Base-by-base conservation (phyloP, 2,113 vertebrate genomes). In the Aepyceros melampus region DNA sequence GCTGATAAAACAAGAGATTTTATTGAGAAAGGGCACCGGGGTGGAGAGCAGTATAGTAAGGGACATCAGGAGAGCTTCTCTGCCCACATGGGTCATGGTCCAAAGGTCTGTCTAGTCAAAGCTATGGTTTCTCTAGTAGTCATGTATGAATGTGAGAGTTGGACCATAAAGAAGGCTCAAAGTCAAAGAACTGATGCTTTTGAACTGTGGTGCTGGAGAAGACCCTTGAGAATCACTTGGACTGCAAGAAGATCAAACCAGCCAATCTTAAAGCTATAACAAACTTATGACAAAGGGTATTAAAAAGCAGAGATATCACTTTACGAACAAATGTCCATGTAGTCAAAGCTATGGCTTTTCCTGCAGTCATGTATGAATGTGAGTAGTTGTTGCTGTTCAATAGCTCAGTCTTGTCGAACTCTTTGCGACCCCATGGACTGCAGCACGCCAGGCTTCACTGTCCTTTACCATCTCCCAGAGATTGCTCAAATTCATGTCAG, bases 381-480 rank as follows among this genome's bases (percentile, higher is more conserved):
- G 2, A 74, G 67, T 67, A 9, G 33, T 67, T 21, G 33, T 64
- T 64, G 64, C 36, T 71, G 64, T 36, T 71, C 9, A 71, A 21
- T 36, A 71, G 5, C 17, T 71, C n/a, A 71, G n/a, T 36, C 9
- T 71, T 71, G 4, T 71, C 10, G 10, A 21, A 36, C 19, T 71
- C 2, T 71, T 36, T 71, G n/a, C 0, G 1, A 71, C 19, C 64
- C 19, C 17, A 71, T 36, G 19, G 19, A 36, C n/a, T 36, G 64
- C n/a, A 36, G n/a, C 16, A 71, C 0, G 0, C 64, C 64, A 36
- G 19, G 9, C 64, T 71, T 71, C 2, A 0, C n/a, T 71, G n/a
- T 71, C 9, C 64, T 71, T 71, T 21, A 21, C 17, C 64, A 71
- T 71, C n/a, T 23, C 19, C 64, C 64, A 36, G n/a, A 71, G n/a